Evolutionary conservation across 2,888 invertebrate species (phyloP).

Genomic region (Gari tellinella): DNA sequence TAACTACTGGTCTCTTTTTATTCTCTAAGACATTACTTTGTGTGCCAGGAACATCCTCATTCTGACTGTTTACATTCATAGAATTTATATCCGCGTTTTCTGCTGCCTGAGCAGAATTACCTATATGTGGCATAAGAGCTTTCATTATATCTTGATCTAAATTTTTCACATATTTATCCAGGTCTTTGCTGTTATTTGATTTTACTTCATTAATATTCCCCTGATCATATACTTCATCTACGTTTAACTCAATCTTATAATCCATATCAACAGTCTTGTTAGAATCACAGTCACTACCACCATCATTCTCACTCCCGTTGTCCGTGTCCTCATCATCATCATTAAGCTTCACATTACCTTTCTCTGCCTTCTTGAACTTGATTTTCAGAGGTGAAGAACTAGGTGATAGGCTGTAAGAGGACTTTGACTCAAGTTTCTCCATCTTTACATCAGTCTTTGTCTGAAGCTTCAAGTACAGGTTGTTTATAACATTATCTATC

Average conservation of each 20-base stretch:
- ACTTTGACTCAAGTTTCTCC: not conserved
- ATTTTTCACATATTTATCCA: conserved; percentile 31
- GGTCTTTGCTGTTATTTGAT: not conserved
- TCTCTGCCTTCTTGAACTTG: conserved; percentile 23
- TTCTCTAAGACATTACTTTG: not conserved
- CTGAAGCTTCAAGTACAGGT: conserved; percentile 39
- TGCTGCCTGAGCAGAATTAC: not conserved
- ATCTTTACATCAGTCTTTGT: not conserved
- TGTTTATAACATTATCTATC: conserved; percentile 46
- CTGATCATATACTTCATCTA: not conserved
- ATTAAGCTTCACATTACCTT: not conserved
- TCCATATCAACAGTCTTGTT: conserved; percentile 53
- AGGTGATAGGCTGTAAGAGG: conserved; percentile 24
- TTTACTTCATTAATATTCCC: not conserved
- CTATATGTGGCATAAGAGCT: conserved; percentile 28
- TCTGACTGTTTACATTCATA: not conserved
- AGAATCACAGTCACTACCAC: conserved; percentile 33
- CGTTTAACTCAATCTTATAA: conserved; percentile 8
- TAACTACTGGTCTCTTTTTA: conserved; percentile 7
- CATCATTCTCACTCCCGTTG: not conserved
- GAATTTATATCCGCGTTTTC: too few species aligned
- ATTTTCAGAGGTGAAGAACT: conserved; percentile 41
- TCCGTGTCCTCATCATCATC: conserved; percentile 4
- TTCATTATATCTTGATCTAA: conserved; percentile 52
- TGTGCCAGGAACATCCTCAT: not conserved